These are phyloP conservation scores for Parazoanthus swiftii DNA, from an alignment of 92 coral and sea anemone species.

Conservation along the genomic window DNA sequence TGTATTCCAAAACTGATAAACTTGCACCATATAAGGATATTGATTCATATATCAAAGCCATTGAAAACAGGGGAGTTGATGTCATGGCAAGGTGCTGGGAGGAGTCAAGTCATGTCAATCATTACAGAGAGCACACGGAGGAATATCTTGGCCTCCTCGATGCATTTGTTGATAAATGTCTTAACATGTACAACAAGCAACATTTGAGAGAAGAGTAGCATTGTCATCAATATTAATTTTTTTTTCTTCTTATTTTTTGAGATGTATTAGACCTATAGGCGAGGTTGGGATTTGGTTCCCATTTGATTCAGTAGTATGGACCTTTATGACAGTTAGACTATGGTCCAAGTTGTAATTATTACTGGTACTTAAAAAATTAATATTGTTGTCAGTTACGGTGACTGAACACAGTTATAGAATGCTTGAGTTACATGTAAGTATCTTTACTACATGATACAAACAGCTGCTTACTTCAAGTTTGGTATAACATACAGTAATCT, in stretches of 20 bases:
- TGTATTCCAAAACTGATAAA: conserved; percentile 83
- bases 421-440: too few relatives aligned
- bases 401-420: too few relatives aligned
- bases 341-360: too few relatives aligned
- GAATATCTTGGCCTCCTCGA: conserved; percentile 70
- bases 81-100: conserved; percentile 84
- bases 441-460: too few relatives aligned
- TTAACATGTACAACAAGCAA: conserved; percentile 23
- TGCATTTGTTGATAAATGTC: conserved; percentile 69
- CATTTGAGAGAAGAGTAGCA: not conserved
- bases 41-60: conserved; percentile 56
- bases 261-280: too few relatives aligned
- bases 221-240: not conserved
- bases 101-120: conserved; percentile 82
- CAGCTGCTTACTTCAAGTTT: too few relatives aligned
- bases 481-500: too few relatives aligned
- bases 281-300: too few relatives aligned
- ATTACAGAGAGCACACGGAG: conserved; percentile 77
- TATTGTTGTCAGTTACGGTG: too few relatives aligned
- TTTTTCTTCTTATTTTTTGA: not conserved
- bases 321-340: too few relatives aligned
- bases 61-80: conserved; percentile 62
- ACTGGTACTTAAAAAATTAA: too few relatives aligned
- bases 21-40: conserved; percentile 77
- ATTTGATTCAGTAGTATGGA: too few relatives aligned